Conservation (phyloP, 2,888 invertebrate genomes). For the Coremacera marginata region DNA sequence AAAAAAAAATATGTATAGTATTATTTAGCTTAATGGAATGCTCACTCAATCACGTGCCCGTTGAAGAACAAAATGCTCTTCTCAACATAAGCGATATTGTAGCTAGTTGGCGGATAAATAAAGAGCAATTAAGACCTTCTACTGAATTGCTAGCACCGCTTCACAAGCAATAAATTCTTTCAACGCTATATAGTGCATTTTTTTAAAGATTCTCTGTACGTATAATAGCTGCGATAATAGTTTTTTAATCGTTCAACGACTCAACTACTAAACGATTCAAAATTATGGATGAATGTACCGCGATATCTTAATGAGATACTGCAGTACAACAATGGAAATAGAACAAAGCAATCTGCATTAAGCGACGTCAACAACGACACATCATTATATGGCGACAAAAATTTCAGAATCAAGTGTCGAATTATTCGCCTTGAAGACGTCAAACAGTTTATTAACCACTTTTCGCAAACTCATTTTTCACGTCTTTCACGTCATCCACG, state of each 20-base stretch:
- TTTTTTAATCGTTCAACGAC: not conserved
- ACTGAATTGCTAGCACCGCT: too few species aligned
- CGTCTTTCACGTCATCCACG: constrained; percentile 20
- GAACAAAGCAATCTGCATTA: not conserved
- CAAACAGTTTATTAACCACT: constrained; percentile 10
- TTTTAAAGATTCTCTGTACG: too few species aligned
- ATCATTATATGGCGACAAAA: not conserved
- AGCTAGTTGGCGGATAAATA: too few species aligned
- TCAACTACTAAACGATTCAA: not conserved
- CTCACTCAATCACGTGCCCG: constrained; percentile 22
- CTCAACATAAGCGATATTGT: not conserved
- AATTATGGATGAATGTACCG: not conserved
- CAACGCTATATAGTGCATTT: too few species aligned
- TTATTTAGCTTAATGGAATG: constrained; percentile 24
- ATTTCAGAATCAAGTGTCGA: not conserved
- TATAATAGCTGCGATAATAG: too few species aligned
- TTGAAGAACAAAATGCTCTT: constrained; percentile 1
- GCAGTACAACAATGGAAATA: not conserved
- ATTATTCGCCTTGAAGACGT: constrained; percentile 20
- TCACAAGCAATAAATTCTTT: too few species aligned
- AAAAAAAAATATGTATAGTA: too few species aligned
- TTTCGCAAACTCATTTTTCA: constrained; percentile 33
- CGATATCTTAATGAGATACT: not conserved
- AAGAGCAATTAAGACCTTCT: too few species aligned
- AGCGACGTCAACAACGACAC: not conserved